These are phyloP conservation scores for Epinephelus cyanopodus DNA, from an alignment of 2,113 vertebrate species.

Conservation along the genomic window DNA sequence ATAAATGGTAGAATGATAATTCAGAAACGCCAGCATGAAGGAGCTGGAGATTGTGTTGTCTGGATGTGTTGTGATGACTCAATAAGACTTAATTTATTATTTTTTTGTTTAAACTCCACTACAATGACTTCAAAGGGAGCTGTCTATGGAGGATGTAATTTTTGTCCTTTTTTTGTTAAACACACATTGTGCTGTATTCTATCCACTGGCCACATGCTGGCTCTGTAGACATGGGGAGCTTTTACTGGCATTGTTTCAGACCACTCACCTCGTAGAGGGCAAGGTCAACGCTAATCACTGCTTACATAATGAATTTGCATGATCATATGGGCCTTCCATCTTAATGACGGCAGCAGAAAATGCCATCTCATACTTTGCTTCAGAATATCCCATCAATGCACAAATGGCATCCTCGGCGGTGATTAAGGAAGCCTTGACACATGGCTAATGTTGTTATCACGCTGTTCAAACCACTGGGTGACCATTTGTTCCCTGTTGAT, in stretches of 20 bases:
- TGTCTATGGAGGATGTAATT: neutral
- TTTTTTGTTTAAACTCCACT: neutral
- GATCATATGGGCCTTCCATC: conserved; percentile 69
- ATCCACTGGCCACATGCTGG: neutral
- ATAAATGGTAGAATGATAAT: conserved; percentile 10
- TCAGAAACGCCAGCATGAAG: neutral
- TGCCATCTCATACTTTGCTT: conserved; percentile 69
- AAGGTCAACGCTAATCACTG: conserved; percentile 77
- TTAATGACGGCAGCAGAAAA: conserved; percentile 68
- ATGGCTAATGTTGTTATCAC: conserved; percentile 80
- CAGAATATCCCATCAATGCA: conserved; percentile 71
- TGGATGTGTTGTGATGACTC: neutral
- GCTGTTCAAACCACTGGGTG: conserved; percentile 77
- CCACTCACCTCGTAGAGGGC: conserved; percentile 61
- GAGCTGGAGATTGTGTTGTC: neutral
- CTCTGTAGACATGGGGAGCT: conserved; percentile 16
- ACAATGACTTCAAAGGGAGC: conserved; percentile 4
- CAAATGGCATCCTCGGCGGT: conserved; percentile 71
- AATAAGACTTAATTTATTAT: neutral
- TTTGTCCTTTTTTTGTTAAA: neutral
- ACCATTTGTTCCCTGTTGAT: conserved; percentile 78
- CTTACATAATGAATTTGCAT: conserved; percentile 75
- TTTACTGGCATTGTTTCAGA: conserved; percentile 63
- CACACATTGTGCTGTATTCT: neutral
- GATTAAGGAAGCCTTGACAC: conserved; percentile 80